Evolutionary conservation across 2,888 invertebrate species (phyloP), one percentile per base, ranked within the genome.

Genomic region (Hypena proboscidalis): DNA sequence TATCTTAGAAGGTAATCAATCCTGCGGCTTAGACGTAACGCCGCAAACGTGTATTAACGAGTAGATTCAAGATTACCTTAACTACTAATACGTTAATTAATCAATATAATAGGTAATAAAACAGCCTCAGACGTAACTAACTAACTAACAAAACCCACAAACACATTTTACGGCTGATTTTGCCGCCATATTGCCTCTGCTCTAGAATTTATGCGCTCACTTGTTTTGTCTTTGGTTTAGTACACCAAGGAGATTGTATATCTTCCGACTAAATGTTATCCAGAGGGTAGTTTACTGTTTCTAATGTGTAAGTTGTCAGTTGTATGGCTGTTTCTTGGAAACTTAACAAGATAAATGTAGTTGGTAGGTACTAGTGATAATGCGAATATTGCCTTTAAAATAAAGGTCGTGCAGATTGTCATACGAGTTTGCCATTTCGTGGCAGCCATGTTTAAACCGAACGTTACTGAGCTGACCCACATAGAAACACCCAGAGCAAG

Each of bases 141-240:
- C 22, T 30, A 29, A 22, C 26, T 11, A 9, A 21, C 27, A 42
- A 20, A 44, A 33, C 35, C 60, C 48, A 22, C 47, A 15, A 41
- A 44, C 41, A 52, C 61, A 38, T 55, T 61, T 37, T 40, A 39
- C 9, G 33, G 32, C 27, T 66, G 67, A 63, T 65, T 62, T 63
- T 42, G 27, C 58, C 58, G 52, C 57, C 52, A 54, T 51, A 57
- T 63, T 57, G 44, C 52, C 23, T 30, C 33, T 50, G 44, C 61
- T 44, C 48, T 41, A 51, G 45, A 51, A 65, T 65, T 67, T 66
- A 65, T 55, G 63, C 25, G 27, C 44, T 58, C 58, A 65, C 62
- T 62, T 62, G 62, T 62, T 64, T 62, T 61, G 62, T 61, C 66
- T 62, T 47, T 52, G 62, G 66, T 61, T 62, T 48, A 64, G 56